phyloP scores from a whole-genome alignment of 1,140 invertebrate species.

The Drosophila lacertosa region DNA sequence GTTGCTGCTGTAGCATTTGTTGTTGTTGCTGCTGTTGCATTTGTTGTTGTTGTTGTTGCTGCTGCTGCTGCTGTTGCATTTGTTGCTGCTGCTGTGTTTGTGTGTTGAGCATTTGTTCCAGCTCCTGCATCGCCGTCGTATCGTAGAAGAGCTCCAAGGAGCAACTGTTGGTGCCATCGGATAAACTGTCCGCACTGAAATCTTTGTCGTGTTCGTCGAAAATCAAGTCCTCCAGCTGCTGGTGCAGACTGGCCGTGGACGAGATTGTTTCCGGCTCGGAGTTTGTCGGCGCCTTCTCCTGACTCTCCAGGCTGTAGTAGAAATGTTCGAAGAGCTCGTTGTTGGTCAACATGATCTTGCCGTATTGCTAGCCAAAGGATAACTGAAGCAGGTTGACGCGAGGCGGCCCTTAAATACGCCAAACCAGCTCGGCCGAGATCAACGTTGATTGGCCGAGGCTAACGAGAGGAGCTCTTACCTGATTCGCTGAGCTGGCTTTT shows the following conservation, averaged over 20 bases:
- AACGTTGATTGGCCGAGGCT: constrained; percentile 55
- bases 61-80: neutral
- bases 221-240: constrained; percentile 61
- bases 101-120: constrained; percentile 61
- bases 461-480: constrained; percentile 47
- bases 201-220: constrained; percentile 46
- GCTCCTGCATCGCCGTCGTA: constrained; percentile 53
- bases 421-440: neutral
- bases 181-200: constrained; percentile 56
- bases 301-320: constrained; percentile 42
- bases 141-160: constrained; percentile 50
- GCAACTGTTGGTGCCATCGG: constrained; percentile 57
- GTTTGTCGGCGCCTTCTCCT: neutral
- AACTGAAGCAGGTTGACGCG: constrained; percentile 49
- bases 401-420: constrained; percentile 53
- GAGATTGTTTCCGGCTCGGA: constrained; percentile 21
- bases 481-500: constrained; percentile 50
- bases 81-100: constrained; percentile 41
- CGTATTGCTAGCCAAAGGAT: constrained; percentile 52
- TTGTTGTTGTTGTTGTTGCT: constrained; percentile 13
- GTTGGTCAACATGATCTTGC: constrained; percentile 68
- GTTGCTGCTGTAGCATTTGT: neutral
- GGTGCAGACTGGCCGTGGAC: constrained; percentile 41
- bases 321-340: constrained; percentile 68
- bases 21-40: constrained; percentile 22